Evolutionary conservation across 2,888 invertebrate genomes (phyloP).

Genomic region (Nineta flava): DNA sequence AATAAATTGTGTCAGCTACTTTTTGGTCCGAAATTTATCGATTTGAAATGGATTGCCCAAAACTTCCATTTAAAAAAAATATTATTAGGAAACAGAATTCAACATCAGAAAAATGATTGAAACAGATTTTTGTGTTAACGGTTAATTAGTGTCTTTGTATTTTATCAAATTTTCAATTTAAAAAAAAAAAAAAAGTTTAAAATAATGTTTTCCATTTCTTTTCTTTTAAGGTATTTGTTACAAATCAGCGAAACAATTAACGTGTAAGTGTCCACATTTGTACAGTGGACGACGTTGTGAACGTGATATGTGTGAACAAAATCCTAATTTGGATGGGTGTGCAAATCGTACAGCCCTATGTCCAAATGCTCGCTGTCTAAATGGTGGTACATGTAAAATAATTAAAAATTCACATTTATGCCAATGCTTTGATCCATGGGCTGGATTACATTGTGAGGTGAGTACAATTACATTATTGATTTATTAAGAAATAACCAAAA

Average conservation of each 20-base stretch:
- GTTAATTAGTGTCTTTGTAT: too few relatives aligned
- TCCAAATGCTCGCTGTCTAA: constrained; percentile 30
- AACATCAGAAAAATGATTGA: too few relatives aligned
- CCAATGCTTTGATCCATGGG: constrained; percentile 36
- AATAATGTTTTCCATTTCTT: neutral
- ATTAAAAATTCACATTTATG: constrained; percentile 32
- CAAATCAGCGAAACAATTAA: constrained; percentile 23
- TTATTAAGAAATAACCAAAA: too few relatives aligned
- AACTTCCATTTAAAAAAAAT: too few relatives aligned
- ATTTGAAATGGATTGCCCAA: too few relatives aligned
- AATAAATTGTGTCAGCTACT: too few relatives aligned
- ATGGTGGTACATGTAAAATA: constrained; percentile 36
- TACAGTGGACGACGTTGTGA: constrained; percentile 34
- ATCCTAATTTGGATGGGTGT: constrained; percentile 7
- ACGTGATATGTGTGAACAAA: constrained; percentile 29
- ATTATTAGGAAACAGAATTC: too few relatives aligned
- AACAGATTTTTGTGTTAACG: too few relatives aligned
- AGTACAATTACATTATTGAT: constrained; percentile 10
- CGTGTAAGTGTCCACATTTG: constrained; percentile 29
- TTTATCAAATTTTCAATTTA: too few relatives aligned
- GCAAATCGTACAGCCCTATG: constrained; percentile 20
- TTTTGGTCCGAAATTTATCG: too few relatives aligned
- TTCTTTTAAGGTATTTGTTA: constrained; percentile 21
- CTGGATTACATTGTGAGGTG: constrained; percentile 37
- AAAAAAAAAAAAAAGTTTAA: too few relatives aligned